These are phyloP conservation scores for Anoplolepis gracilipes DNA, from an alignment of 1,140 invertebrate genomes.

Conservation along the genomic window DNA sequence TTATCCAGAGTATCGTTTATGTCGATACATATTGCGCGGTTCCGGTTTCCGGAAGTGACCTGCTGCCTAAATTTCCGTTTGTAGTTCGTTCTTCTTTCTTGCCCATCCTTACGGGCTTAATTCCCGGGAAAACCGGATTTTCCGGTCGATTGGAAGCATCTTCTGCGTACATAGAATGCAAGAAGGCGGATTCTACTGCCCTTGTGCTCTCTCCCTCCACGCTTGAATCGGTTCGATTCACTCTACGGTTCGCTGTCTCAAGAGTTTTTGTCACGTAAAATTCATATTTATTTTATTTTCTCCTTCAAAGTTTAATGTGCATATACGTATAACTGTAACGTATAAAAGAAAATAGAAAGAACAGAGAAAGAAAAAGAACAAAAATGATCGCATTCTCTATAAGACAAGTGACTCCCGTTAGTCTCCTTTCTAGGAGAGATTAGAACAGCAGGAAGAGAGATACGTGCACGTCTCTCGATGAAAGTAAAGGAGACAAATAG, in stretches of 20 bases:
- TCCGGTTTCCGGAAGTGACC: conserved; percentile 63
- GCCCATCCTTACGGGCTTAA: conserved; percentile 68
- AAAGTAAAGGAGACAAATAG: conserved; percentile 66
- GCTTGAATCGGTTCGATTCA: conserved; percentile 24
- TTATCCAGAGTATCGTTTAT: not conserved
- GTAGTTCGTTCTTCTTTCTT: conserved; percentile 57
- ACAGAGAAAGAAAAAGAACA: not conserved
- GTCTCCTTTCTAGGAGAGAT: conserved; percentile 59
- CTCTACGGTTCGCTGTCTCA: not conserved
- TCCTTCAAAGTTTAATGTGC: conserved; percentile 22
- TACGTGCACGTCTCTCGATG: conserved; percentile 45
- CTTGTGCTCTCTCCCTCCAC: not conserved
- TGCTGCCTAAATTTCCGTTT: conserved; percentile 39
- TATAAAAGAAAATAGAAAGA: not conserved
- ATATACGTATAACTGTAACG: conserved; percentile 17
- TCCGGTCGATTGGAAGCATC: conserved; percentile 73
- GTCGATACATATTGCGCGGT: conserved; percentile 37
- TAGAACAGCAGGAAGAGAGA: conserved; percentile 55
- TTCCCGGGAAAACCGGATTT: conserved; percentile 79
- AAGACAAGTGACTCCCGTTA: conserved; percentile 53
- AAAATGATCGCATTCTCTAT: conserved; percentile 51
- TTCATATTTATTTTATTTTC: conserved; percentile 69
- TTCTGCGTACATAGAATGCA: conserved; percentile 59
- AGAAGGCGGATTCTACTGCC: not conserved
- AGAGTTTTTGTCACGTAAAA: conserved; percentile 57